A percentile compares a stretch with the other conserved stretches of the same genome.
Conservation (phyloP, 1,140 invertebrate species). For the Pristionchus pacificus region DNA sequence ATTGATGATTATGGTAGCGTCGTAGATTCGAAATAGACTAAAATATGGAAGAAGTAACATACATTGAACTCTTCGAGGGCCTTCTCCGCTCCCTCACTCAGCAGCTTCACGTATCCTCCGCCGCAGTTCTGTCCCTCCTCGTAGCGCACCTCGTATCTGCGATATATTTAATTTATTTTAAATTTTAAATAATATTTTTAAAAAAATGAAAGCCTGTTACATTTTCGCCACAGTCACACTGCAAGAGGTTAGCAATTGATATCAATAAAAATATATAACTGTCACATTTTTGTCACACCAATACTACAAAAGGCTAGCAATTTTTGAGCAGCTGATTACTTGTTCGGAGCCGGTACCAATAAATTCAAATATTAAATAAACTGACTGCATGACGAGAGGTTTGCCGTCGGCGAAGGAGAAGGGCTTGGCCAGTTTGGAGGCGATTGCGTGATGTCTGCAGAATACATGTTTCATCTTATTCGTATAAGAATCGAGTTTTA, state of each 20-base stretch:
- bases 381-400: constrained; percentile 89
- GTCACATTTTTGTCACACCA: background rate
- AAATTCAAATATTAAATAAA: no score
- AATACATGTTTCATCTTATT: background rate
- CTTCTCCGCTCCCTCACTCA: constrained; percentile 60
- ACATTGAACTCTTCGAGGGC: constrained; percentile 70
- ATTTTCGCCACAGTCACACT: no score
- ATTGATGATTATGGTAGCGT: no score
- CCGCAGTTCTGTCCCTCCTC: constrained; percentile 97
- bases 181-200: constrained; percentile 20
- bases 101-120: constrained; percentile 90
- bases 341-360: no score
- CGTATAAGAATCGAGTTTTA: no score
- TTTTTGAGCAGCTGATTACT: no score
- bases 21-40: no score
- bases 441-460: constrained; percentile 83
- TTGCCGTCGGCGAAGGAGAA: constrained; percentile 82
- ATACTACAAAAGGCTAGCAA: background rate
- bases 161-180: constrained; percentile 30
- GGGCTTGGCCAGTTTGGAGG: constrained; percentile 72
- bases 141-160: constrained; percentile 65
- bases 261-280: background rate
- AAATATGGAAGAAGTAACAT: no score
- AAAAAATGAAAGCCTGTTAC: constrained; percentile 65
- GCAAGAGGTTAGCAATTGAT: no score